Evolutionary conservation across 2,797 vertebrate genomes (phyloP), one percentile per base, ranked within the genome.

Genomic region (Mergus octosetaceus): DNA sequence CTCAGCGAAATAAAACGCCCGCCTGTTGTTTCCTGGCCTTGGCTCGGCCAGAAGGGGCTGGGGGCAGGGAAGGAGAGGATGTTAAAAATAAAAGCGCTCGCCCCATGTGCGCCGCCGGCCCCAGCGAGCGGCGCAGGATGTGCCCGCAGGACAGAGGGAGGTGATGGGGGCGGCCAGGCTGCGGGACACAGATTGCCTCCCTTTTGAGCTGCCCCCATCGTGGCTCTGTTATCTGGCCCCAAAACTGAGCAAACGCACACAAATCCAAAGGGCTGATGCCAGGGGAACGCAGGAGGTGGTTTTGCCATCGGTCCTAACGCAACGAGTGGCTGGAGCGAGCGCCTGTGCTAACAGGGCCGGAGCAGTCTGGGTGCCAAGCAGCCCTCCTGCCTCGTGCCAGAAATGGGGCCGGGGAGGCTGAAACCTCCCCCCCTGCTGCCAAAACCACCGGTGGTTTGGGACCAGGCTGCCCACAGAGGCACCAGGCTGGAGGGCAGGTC

Each of bases 11-110:
- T 49, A 76, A 90, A 91, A 34, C 18, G n/a, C 87, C 53, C 56
- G 89, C 18, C 85, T 76, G 72, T 91, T 85, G 61, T 92, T 97
- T 95, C 89, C 92, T 65, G 90, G 74, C 30, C 72, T 80, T 92
- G n/a, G 75, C 2, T 9, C 3, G 4, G 81, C 82, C 13, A 5
- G n/a, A 36, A 2, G 0, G 65, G 76, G 66, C n/a, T 22, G 73
- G 69, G 41, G 53, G n/a, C 43, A 57, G 61, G 60, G 54, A 47
- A 68, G 45, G 47, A 47, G 79, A 36, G 3, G 57, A 41, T 28
- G 39, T 32, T 43, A 38, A 39, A 21, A 51, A 11, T 10, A 25
- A 56, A 32, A 80, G 30, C 6, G 9, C 34, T 61, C 54, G 51
- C 32, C 32, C 0, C 3, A 49, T 17, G 65, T 7, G 3, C 10